phyloP scores from a whole-genome alignment of 2,797 vertebrate genomes.

The Cirrhinus mrigala region DNA sequence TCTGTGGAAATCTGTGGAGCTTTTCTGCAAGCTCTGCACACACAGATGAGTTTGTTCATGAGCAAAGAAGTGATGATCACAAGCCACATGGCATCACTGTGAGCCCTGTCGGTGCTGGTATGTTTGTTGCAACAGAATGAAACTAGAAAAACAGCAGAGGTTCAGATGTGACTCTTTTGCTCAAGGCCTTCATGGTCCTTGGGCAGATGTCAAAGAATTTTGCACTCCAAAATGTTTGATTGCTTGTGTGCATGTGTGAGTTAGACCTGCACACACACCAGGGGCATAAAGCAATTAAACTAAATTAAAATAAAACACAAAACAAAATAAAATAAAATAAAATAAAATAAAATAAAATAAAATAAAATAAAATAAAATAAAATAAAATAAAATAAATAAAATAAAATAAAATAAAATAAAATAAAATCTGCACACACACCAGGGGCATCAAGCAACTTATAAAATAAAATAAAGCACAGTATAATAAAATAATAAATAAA shows the following conservation, averaged over 20 bases:
- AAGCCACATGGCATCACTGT: slow-evolving; percentile 35
- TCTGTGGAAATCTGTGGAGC: neutral
- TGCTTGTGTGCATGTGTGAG: neutral
- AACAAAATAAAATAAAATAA: too few relatives aligned
- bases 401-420: too few relatives aligned
- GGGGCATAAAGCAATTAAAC: neutral
- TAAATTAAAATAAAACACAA: too few relatives aligned
- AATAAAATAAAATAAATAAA: neutral
- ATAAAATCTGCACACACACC: too few relatives aligned
- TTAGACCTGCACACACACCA: neutral
- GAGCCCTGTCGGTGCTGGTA: neutral
- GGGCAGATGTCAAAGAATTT: slow-evolving; percentile 11
- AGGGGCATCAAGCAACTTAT: too few relatives aligned
- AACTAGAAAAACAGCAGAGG: slow-evolving; percentile 15
- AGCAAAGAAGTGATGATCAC: slow-evolving; percentile 31
- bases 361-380: neutral
- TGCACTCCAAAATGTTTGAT: neutral
- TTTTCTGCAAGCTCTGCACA: slow-evolving; percentile 5
- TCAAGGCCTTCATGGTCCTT: slow-evolving; percentile 3
- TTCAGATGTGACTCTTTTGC: slow-evolving; percentile 19
- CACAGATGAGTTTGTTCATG: slow-evolving; percentile 22
- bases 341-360: too few relatives aligned
- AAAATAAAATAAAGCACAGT: too few relatives aligned
- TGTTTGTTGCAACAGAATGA: slow-evolving; percentile 14
- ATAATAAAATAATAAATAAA: too few relatives aligned